phyloP scores from a whole-genome alignment of 2,113 vertebrate species.

The Calyptomena viridis region DNA sequence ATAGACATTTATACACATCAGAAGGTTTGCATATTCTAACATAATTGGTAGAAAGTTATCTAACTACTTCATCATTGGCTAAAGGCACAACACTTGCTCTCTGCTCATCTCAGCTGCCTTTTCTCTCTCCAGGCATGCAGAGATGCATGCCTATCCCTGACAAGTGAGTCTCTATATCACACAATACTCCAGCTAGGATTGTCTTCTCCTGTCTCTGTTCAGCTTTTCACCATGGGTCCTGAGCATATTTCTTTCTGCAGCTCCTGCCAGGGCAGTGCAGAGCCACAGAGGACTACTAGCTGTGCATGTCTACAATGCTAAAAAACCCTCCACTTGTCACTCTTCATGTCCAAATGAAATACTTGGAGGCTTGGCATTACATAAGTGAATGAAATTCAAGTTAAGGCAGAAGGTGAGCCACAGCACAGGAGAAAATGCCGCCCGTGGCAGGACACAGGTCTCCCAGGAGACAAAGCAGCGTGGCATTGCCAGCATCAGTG shows the following conservation, averaged over 20 bases:
- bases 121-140: too few species aligned
- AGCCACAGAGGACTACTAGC: background rate
- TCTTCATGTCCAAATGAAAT: background rate
- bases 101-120: too few species aligned
- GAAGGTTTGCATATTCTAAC: too few species aligned
- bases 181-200: background rate
- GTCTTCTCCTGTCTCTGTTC: background rate
- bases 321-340: background rate
- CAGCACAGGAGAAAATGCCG: background rate
- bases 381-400: background rate
- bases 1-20: too few species aligned
- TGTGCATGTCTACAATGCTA: background rate
- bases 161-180: background rate
- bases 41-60: too few species aligned
- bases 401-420: background rate
- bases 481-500: rapidly evolving
- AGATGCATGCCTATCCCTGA: too few species aligned
- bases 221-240: background rate
- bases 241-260: background rate
- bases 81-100: too few species aligned
- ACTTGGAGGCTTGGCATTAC: background rate
- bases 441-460: background rate
- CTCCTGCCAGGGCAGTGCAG: background rate
- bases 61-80: too few species aligned
- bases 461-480: background rate